These are phyloP conservation scores for Micrastur ruficollis DNA, from an alignment of 2,797 vertebrate genomes.

Conservation along the genomic window DNA sequence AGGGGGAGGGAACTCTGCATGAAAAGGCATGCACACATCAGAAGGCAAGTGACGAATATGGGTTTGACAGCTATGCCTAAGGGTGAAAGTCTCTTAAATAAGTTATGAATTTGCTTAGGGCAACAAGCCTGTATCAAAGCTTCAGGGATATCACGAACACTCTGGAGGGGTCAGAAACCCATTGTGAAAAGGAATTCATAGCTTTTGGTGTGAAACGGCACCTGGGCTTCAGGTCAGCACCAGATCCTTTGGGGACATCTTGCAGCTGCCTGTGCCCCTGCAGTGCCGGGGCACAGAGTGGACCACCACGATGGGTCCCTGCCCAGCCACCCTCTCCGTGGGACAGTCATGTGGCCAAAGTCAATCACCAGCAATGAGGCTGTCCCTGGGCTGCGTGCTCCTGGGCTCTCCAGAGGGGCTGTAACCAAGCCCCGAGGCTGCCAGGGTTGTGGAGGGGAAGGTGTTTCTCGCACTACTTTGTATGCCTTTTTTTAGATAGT, in stretches of 20 bases:
- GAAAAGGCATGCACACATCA: neutral
- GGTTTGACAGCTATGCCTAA: slow-evolving; percentile 49
- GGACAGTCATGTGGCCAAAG: accelerated
- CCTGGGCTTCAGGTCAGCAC: neutral
- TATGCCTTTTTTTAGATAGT: neutral
- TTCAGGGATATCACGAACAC: neutral
- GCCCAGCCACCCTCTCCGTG: neutral
- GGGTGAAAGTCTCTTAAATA: slow-evolving; percentile 47
- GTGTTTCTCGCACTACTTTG: neutral
- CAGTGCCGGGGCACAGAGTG: neutral
- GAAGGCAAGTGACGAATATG: neutral
- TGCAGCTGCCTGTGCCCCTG: neutral
- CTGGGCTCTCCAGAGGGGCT: neutral
- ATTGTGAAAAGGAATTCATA: neutral
- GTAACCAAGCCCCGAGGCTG: neutral
- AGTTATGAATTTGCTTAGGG: slow-evolving; percentile 44
- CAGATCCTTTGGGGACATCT: neutral
- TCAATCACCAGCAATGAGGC: accelerated
- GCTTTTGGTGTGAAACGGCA: neutral
- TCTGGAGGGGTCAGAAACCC: neutral
- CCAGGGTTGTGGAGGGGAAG: neutral
- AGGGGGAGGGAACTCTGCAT: neutral
- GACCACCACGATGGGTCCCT: accelerated
- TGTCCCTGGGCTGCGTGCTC: accelerated
- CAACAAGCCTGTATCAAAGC: slow-evolving; percentile 17